Base-by-base conservation (phyloP, 2,888 invertebrate genomes). In the Drymonia ruficornis region DNA sequence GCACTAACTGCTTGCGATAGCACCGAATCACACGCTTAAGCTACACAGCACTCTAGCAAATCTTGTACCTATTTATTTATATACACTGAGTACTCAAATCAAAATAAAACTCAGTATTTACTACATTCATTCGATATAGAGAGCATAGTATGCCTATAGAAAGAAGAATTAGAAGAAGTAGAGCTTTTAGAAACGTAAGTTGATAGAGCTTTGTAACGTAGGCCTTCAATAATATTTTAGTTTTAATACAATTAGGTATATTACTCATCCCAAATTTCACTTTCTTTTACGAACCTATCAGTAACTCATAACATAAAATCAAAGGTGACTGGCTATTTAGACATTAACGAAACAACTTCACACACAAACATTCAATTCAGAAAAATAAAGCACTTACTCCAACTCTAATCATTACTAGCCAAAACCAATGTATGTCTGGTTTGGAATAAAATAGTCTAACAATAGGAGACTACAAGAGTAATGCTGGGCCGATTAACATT, bases 1-100 rank as follows among this genome's bases (percentile, higher is more conserved):
- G 83, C 88, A 91, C 91, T 90, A 90, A 91, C 86, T 76, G 91
- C 91, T 89, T 91, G 90, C 86, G 77, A 80, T 70, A 81, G 83
- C 85, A 87, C 86, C 74, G 67, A 79, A 74, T 74, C 81, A 86
- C 79, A 77, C 67, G 89, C 91, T 88, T 91, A 56, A 77, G 82
- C 82, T 67, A 81, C 63, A 65, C 59, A 80, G 80, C 86, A 84
- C 80, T 45, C 23, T 28, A 28, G 28, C 34, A 34, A 46, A 11
- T 34, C 16, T 47, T 54, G 56, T 61, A 48, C 8, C 46, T 34
- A 18, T 8, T 51, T 34, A 18, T 43, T 23, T 23, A 23, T 23
- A 23, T n/a, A 40, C 12, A 40, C 16, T 23, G 23, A 45, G 45
- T 45, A 45, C 45, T 9, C 23, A 45, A 45, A 18, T 44, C 23